phyloP scores from a whole-genome alignment of 2,113 vertebrate species.

The Mobula birostris region DNA sequence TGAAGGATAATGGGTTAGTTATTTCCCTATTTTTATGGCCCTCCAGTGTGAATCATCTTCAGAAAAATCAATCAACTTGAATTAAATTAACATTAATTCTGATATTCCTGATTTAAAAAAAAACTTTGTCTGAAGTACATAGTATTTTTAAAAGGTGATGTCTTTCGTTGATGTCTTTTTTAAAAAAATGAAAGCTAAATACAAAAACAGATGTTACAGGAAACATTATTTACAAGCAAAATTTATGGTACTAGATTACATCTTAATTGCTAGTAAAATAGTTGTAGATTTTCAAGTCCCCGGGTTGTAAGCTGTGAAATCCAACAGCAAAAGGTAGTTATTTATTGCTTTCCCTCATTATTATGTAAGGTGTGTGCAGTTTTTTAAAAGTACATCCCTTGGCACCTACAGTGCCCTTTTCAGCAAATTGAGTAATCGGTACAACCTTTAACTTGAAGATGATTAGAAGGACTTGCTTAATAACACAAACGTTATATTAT shows the following conservation, averaged over 20 bases:
- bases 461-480: constrained; percentile 22
- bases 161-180: not conserved
- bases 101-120: too few relatives aligned
- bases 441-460: constrained; percentile 17
- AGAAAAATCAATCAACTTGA: too few relatives aligned
- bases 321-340: not conserved
- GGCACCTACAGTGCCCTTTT: not conserved
- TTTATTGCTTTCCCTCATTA: constrained; percentile 18
- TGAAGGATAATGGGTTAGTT: too few relatives aligned
- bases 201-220: not conserved
- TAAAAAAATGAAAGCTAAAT: not conserved
- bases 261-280: not conserved
- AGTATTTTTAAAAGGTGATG: not conserved
- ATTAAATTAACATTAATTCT: too few relatives aligned
- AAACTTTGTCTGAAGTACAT: too few relatives aligned
- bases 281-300: not conserved
- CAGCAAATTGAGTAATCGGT: constrained; percentile 19
- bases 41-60: too few relatives aligned
- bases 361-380: not conserved
- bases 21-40: too few relatives aligned
- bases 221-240: not conserved
- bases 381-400: not conserved
- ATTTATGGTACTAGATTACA: constrained; percentile 9
- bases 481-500: not conserved
- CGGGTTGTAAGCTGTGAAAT: constrained; percentile 16